Evolutionary conservation across 2,888 invertebrate genomes (phyloP).

Genomic region (Amphipyra berbera): DNA sequence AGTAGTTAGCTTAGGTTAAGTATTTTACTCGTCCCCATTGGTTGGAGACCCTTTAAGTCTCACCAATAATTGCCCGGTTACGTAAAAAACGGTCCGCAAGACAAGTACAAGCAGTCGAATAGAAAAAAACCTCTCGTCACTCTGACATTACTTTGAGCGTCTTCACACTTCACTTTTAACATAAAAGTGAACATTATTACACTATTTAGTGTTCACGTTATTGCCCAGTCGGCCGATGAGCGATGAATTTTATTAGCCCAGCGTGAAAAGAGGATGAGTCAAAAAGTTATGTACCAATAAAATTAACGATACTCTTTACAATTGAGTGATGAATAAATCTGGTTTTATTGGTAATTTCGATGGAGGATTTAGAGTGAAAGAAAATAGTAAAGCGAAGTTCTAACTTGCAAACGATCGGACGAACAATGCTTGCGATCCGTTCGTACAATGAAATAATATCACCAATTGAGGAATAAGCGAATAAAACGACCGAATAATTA

Average conservation of each 20-base stretch:
- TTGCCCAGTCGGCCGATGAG: slow-evolving; percentile 66
- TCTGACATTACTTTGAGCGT: not conserved
- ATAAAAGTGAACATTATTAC: slow-evolving; percentile 79
- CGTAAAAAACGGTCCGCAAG: no score
- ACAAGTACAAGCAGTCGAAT: no score
- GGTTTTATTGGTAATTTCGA: slow-evolving; percentile 46
- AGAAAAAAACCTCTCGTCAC: no score
- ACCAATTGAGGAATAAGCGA: no score
- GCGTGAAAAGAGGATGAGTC: slow-evolving; percentile 50
- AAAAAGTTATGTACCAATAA: slow-evolving; percentile 58
- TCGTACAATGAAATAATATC: no score
- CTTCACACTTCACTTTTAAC: slow-evolving; percentile 57
- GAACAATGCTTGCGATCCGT: no score
- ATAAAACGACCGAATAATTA: no score
- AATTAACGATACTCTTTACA: slow-evolving; percentile 61
- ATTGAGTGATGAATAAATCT: slow-evolving; percentile 60
- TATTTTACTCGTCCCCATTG: no score
- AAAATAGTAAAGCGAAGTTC: not conserved
- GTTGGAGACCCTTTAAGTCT: no score
- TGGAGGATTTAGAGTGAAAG: slow-evolving; percentile 17
- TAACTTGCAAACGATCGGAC: not conserved
- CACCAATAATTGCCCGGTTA: no score
- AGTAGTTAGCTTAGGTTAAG: no score
- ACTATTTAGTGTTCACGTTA: slow-evolving; percentile 85
- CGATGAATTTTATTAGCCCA: slow-evolving; percentile 55